Percentiles rank a stretch among this genome's conserved stretches.
phyloP scores from a whole-genome alignment of 2,113 vertebrate genomes.

The Festucalex cinctus region DNA sequence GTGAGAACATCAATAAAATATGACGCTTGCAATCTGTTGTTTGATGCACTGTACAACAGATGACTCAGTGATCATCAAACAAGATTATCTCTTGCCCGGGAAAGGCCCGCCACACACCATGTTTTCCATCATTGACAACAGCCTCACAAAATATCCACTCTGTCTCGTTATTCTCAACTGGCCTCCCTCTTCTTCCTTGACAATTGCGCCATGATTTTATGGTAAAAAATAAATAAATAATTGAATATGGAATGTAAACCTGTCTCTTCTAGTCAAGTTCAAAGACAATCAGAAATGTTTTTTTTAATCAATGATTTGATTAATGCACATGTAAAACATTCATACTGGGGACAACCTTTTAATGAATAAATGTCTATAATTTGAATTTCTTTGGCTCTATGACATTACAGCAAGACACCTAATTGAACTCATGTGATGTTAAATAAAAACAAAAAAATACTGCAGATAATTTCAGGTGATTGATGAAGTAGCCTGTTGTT shows the following conservation, averaged over 20 bases:
- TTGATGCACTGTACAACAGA: constrained; percentile 14
- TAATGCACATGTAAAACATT: neutral
- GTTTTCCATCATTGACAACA: neutral
- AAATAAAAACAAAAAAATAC: neutral
- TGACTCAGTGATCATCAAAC: constrained; percentile 10
- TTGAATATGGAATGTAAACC: neutral
- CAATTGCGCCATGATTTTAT: too few species aligned
- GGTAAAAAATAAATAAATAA: too few species aligned
- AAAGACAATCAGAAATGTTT: neutral
- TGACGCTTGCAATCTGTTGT: constrained; percentile 2
- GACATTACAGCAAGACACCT: neutral
- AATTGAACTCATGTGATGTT: neutral
- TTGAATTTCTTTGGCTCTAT: neutral
- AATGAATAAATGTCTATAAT: neutral
- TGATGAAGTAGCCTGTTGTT: too few species aligned
- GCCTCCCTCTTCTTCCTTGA: too few species aligned
- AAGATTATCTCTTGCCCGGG: neutral
- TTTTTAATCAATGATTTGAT: neutral
- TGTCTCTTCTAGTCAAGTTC: neutral
- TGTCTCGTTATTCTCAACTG: too few species aligned
- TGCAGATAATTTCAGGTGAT: too few species aligned
- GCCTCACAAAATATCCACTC: neutral
- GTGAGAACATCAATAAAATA: constrained; percentile 49
- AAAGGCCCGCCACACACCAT: too few species aligned
- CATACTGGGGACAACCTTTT: neutral